Evolutionary conservation across 1,140 invertebrate species (phyloP), one percentile per base, ranked within the genome.

Genomic region (Nomia melanderi): DNA sequence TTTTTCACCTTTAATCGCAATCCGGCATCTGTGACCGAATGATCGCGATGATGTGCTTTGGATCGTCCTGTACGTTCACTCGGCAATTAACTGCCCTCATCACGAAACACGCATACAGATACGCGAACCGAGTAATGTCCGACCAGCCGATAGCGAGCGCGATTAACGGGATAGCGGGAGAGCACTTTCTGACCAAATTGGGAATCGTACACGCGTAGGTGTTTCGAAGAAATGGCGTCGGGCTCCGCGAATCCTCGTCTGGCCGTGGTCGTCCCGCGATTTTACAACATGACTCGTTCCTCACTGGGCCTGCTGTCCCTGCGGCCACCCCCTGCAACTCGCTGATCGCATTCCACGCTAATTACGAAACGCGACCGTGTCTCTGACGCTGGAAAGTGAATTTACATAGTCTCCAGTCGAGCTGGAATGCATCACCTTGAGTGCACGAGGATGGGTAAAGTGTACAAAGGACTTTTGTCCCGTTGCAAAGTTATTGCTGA

Each of bases 311-410:
- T 41, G 29, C 14, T 17, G 29, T 1, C 29, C n/a, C 14, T 14
- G 41, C n/a, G 14, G 25, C 25, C 6, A 5, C 67, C 60, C 29
- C 27, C 67, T 29, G 50, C 60, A 8, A 39, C 27, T 56, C 66
- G 67, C 59, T 64, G 62, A 47, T n/a, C 31, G 75, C 85, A 86
- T 87, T 87, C 85, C 85, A 57, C 54, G 78, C 85, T 87, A 86
- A 87, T 87, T 86, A 83, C 86, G 41, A 83, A 77, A 81, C 69
- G 75, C 77, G 69, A 86, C 73, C 59, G 33, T 60, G 50, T 29
- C 67, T 44, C 36, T 31, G 63, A 66, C 39, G 65, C 17, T 53
- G 74, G 66, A 83, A 81, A 82, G 76, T 77, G 77, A 85, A 86
- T 86, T 86, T 85, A 86, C 85, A 86, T 86, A 83, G 83, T 12